These are phyloP conservation scores for Griposia aprilina DNA, from an alignment of 2,888 invertebrate genomes.

Conservation along the genomic window DNA sequence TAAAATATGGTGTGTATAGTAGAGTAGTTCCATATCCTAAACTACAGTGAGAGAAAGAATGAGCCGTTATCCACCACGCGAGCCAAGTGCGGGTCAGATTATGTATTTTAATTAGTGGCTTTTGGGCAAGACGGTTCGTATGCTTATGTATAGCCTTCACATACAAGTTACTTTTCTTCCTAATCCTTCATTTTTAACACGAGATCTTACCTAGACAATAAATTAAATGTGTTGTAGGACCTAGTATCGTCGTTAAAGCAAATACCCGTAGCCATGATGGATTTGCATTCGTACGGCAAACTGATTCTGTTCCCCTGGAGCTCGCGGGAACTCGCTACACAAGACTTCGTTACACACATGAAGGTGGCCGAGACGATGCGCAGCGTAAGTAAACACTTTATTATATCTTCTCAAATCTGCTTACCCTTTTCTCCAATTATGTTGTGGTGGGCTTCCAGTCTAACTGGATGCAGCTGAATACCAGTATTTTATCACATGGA, in stretches of 20 bases:
- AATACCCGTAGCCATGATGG: constrained; percentile 67
- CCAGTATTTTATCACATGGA: background rate
- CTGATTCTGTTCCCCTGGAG: constrained; percentile 74
- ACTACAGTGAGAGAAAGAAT: background rate
- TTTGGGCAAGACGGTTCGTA: too few relatives aligned
- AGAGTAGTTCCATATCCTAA: background rate
- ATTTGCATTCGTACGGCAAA: constrained; percentile 76
- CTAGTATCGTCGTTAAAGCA: constrained; percentile 49
- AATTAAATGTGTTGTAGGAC: constrained; percentile 57
- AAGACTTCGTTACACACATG: constrained; percentile 56
- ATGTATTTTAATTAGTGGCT: background rate
- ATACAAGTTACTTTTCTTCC: background rate
- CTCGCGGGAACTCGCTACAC: constrained; percentile 49
- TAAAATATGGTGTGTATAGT: background rate
- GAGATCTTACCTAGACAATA: too few relatives aligned
- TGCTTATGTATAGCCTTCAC: background rate
- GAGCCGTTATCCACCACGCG: background rate
- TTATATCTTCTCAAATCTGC: background rate
- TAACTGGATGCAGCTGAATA: background rate
- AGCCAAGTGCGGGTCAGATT: too few relatives aligned
- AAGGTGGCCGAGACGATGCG: constrained; percentile 64
- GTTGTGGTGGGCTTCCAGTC: background rate
- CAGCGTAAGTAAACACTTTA: constrained; percentile 60
- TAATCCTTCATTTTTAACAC: background rate
- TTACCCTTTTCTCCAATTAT: background rate